Percentiles rank a stretch among this genome's conserved stretches.
Conservation (phyloP, 1,140 invertebrate species). For the Paraescarpia echinospica region DNA sequence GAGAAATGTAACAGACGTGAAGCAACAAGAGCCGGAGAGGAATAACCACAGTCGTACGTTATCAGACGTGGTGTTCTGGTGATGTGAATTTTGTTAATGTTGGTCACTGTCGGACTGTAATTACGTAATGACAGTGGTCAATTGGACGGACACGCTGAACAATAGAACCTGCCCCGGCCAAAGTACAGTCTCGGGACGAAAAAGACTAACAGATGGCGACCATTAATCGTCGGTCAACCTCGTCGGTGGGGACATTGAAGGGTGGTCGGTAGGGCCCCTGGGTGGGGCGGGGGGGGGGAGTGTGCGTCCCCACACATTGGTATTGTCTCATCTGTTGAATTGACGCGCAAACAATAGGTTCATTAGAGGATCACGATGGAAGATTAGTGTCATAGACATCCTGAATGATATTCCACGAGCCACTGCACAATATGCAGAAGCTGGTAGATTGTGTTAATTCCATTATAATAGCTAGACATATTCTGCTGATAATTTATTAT, state of each 20-base stretch:
- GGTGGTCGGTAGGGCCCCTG: background rate
- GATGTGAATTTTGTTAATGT: too few relatives aligned
- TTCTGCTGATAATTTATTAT: background rate
- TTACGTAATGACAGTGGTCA: background rate
- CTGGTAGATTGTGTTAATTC: background rate
- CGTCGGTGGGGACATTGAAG: background rate
- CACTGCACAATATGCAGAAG: background rate
- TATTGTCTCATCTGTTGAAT: background rate
- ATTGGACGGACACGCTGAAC: background rate
- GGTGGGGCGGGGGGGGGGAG: background rate
- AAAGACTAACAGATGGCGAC: background rate
- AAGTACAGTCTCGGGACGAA: background rate
- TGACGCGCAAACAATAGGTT: background rate
- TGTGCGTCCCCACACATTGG: background rate
- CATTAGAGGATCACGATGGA: background rate
- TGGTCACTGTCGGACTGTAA: background rate
- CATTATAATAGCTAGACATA: background rate
- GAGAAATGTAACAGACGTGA: background rate
- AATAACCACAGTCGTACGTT: too few relatives aligned
- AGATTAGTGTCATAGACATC: background rate
- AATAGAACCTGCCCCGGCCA: background rate
- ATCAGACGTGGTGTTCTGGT: too few relatives aligned
- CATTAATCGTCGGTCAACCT: background rate
- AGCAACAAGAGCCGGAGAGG: background rate
- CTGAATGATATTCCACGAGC: background rate